phyloP scores from a whole-genome alignment of 2,797 vertebrate genomes.

The Phrynocephalus vlangalii region DNA sequence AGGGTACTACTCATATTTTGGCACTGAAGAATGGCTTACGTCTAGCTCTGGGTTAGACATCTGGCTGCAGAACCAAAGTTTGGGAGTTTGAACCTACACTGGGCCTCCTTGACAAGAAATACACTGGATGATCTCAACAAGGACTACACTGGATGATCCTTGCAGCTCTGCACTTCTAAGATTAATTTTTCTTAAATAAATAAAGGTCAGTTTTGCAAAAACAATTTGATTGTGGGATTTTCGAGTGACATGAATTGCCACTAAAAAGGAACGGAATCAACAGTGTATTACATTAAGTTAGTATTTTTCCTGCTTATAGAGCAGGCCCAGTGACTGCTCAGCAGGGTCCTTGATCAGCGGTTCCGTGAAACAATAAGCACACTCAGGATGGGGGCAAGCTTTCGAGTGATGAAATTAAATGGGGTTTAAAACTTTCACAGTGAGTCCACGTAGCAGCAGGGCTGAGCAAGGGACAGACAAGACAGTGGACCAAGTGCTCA shows the following conservation, averaged over 20 bases:
- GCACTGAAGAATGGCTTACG: not conserved
- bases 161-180: no score
- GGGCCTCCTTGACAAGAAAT: no score
- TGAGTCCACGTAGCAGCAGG: not conserved
- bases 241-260: not conserved
- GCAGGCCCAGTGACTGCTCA: not conserved
- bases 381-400: not conserved
- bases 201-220: no score
- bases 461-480: not conserved
- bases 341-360: not conserved
- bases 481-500: not conserved
- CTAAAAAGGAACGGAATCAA: not conserved
- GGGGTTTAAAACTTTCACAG: not conserved
- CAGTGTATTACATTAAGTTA: not conserved
- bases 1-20: conserved; percentile 5
- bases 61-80: no score
- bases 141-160: no score
- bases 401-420: not conserved
- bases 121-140: no score
- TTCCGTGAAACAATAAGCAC: no score
- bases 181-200: no score
- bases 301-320: not conserved
- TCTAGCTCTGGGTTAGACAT: not conserved
- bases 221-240: not conserved
- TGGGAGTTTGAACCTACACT: no score